Conservation (phyloP, 2,113 vertebrate genomes). For the Trichechus manatus region DNA sequence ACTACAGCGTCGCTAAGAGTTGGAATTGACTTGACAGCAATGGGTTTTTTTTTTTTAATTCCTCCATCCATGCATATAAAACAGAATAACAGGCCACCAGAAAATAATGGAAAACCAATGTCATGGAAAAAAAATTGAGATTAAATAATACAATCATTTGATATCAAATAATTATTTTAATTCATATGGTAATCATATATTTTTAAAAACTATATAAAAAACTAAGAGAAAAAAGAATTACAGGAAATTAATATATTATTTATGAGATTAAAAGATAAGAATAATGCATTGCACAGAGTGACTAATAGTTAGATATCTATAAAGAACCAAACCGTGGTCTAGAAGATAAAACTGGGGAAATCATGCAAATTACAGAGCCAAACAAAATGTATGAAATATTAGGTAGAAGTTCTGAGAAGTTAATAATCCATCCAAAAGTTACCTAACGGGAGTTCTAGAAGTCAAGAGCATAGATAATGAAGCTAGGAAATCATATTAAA, state of each 20-base stretch:
- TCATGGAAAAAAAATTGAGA: not conserved
- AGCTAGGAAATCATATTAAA: not conserved
- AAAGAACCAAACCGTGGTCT: not conserved
- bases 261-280: not conserved
- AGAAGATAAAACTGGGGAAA: not conserved
- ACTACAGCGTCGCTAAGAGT: no score
- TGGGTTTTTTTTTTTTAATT: no score
- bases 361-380: not conserved
- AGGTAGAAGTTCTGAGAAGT: not conserved
- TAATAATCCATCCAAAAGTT: not conserved
- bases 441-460: not conserved
- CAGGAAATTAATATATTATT: not conserved
- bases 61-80: not conserved
- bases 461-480: not conserved
- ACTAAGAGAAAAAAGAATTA: not conserved
- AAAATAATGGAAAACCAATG: not conserved
- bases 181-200: not conserved
- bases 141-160: not conserved
- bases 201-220: not conserved
- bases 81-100: slow-evolving; percentile 12
- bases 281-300: not conserved
- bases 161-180: slow-evolving; percentile 1
- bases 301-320: not conserved
- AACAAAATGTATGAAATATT: not conserved
- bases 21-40: no score